Base-by-base conservation (phyloP, 2,888 invertebrate genomes). In the Cryptocheilus praepositus region DNA sequence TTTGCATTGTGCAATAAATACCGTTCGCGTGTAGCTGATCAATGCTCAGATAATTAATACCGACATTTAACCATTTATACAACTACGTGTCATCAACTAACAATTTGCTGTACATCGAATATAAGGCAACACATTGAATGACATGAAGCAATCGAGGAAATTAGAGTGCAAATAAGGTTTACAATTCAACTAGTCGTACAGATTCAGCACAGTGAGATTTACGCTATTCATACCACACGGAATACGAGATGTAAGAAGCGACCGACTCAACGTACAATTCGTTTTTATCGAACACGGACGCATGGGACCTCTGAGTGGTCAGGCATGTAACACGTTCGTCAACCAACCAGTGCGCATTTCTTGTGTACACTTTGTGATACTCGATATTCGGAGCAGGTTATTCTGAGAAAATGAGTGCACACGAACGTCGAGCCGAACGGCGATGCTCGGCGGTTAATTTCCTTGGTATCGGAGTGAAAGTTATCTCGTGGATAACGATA, bases 221-320 rank as follows among this genome's bases (percentile, higher is more conserved):
- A 7, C 36, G 36, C 8, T 11, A 36, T 36, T 36, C 36, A 36
- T 36, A 36, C 36, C 11, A 36, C 3, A 11, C 36, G 36, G 36
- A 7, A 11, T 46, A 57, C 63, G 59, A 67, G 18, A 28, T 49
- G 62, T 53, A 66, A 64, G 61, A 16, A 44, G 67, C 71, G 65
- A 72, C 58, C 64, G 64, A 72, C 71, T 45, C 61, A 57, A 67
- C 58, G 44, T 49, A 54, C 51, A 22, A 51, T 67, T 67, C 60
- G 73, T 76, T 76, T 61, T 63, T 21, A 71, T 70, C 71, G 46
- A 44, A 4, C 46, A 67, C 76, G 76, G 61, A 66, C 68, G 18
- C 49, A 43, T 36, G 46, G 13, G 22, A 60, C 22, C 22, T n/a
- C 43, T 18, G 54, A 7, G 7, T 18, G 18, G 45, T 64, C 49